Evolutionary conservation across 2,888 invertebrate species (phyloP).

Genomic region (Dicroscelio sp.): DNA sequence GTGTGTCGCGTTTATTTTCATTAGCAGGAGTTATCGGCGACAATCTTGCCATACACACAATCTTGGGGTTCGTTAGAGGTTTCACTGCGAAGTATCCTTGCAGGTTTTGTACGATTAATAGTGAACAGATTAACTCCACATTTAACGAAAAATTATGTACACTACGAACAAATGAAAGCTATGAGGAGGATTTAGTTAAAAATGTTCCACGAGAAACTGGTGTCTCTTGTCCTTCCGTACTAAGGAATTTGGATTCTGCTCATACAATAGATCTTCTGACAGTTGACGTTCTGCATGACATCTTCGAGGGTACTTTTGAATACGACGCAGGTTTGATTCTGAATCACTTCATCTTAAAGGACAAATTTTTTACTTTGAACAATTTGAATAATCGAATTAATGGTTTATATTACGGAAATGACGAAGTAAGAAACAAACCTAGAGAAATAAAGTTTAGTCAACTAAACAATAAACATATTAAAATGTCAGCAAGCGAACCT

Average conservation of each 20-base stretch:
- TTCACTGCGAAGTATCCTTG: not conserved
- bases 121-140: not conserved
- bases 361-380: conserved; percentile 6
- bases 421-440: conserved; percentile 39
- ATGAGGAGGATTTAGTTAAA: not conserved
- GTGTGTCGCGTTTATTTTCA: too few relatives aligned
- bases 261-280: not conserved
- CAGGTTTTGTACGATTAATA: not conserved
- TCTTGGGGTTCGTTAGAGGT: not conserved
- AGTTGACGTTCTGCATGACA: conserved; percentile 9
- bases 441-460: not conserved
- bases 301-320: not conserved
- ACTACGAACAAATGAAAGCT: not conserved
- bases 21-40: not conserved
- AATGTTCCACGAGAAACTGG: not conserved
- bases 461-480: conserved; percentile 43
- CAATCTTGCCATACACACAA: not conserved
- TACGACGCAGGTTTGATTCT: conserved; percentile 50
- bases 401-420: conserved; percentile 20
- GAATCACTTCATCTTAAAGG: conserved; percentile 11
- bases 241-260: not conserved
- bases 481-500: conserved; percentile 78
- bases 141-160: not conserved
- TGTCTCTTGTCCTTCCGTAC: not conserved
- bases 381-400: conserved; percentile 38